Base-by-base conservation (phyloP, 2,797 vertebrate species). In the Dallia pectoralis region DNA sequence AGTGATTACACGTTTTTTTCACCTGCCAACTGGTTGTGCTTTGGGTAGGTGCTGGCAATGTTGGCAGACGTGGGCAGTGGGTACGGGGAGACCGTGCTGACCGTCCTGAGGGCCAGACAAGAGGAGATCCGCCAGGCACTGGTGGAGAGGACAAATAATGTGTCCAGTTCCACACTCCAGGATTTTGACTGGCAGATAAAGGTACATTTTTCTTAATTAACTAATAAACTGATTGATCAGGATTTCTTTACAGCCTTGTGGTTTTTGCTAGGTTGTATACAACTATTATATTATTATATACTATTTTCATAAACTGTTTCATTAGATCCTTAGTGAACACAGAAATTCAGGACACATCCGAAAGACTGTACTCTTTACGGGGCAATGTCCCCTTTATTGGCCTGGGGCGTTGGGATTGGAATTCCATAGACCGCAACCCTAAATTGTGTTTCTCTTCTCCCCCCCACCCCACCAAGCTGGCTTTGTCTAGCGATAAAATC, bases 161-260 rank as follows among this genome's bases (percentile, higher is more conserved):
- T 97, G 79, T 96, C 96, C 40, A 95, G 93, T 79, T 88, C 94
- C 0, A 93, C 93, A 25, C 92, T 99, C 40, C 93, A 95, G 79
- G 95, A 99, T 89, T 98, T 99, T 87, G 97, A 99, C 87, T 99
- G 97, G 97, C 96, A 98, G 77, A 89, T 99, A 69, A 98, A 98
- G 95, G 97, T 14, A 59, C 40, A 59, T 22, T 12, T 22, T 59
- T 12, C 30, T n/a, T 0, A 6, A 16, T 51, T 56, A n/a, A 56
- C n/a, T 56, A 8, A 4, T 25, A 59, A 59, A 59, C 53, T 12
- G 22, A 59, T 59, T 59, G 53, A 4, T 56, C 53, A 27, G 8
- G n/a, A 53, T 9, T 53, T 53, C 22, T 19, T 53, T 22, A 3
- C n/a, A 22, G n/a, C 9, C 49, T 19, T 9, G n/a, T 40, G 6